Evolutionary conservation across 2,113 vertebrate genomes (phyloP).

Genomic region (cat (Felis catus)): F.catus_Fca126_mat1.0 CM031419.1:92585501-92586000

Average conservation of each 20-base stretch:
- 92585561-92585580: no score
- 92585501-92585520: no score
- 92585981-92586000: background rate
- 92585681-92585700: background rate
- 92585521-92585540: no score
- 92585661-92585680: background rate
- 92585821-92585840: background rate
- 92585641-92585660: background rate
- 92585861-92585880: background rate
- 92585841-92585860: background rate
- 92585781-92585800: background rate
- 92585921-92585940: background rate
- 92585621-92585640: background rate
- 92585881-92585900: background rate
- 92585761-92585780: background rate
- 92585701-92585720: background rate
- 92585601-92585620: no score
- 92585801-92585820: background rate
- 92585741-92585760: background rate
- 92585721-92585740: background rate
- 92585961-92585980: background rate
- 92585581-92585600: no score
- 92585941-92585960: background rate
- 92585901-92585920: background rate
- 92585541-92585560: no score